These are phyloP conservation scores for Eupeodes latifasciatus DNA, from an alignment of 2,888 invertebrate genomes.

Conservation along the genomic window DNA sequence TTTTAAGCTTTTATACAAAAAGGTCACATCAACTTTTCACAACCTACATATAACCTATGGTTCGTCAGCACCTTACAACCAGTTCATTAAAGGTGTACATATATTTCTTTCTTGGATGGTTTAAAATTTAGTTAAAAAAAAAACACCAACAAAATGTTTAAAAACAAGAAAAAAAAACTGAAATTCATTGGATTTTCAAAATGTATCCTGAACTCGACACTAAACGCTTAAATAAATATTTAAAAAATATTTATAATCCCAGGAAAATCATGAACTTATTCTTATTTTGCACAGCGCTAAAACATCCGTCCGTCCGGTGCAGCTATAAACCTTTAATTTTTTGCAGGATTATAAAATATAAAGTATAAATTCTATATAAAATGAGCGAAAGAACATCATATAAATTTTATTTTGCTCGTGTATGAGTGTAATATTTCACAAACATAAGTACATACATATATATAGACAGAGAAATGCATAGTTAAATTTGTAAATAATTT, in stretches of 20 bases:
- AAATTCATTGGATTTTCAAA: constrained; percentile 12
- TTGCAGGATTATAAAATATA: constrained; percentile 54
- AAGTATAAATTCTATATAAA: constrained; percentile 25
- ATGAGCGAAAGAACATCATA: constrained; percentile 22
- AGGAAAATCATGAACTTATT: constrained; percentile 45
- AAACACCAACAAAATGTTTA: neutral
- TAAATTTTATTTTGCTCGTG: constrained; percentile 33
- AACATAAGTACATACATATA: too few relatives aligned
- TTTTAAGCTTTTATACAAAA: neutral
- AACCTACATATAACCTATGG: too few relatives aligned
- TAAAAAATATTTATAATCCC: constrained; percentile 3
- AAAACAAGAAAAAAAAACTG: neutral
- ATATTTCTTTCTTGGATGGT: neutral
- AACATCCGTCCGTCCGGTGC: constrained; percentile 35
- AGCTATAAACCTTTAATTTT: constrained; percentile 45
- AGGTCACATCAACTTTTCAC: neutral
- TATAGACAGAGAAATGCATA: constrained; percentile 27
- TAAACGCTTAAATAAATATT: constrained; percentile 39
- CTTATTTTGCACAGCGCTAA: neutral
- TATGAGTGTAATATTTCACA: neutral
- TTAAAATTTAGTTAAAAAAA: constrained; percentile 24
- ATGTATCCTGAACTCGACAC: neutral
- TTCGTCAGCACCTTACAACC: constrained; percentile 1
- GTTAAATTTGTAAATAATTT: constrained; percentile 55
- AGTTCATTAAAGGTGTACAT: constrained; percentile 30